A percentile compares a stretch with the other conserved stretches of the same genome.
These are phyloP conservation scores for Argya squamiceps DNA, from an alignment of 2,797 vertebrate genomes.

Conservation along the genomic window DNA sequence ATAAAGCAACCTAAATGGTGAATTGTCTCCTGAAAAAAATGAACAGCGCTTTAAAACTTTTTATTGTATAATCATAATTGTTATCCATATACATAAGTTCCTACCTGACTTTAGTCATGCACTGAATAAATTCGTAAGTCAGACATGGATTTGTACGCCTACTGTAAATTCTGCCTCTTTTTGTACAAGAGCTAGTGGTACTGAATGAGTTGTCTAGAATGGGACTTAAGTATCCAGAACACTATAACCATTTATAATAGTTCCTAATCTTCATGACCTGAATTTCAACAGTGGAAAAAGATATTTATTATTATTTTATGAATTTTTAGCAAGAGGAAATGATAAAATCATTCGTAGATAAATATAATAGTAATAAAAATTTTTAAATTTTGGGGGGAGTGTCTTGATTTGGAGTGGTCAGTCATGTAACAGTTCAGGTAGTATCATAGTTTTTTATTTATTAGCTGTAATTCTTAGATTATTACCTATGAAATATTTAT, in stretches of 20 bases:
- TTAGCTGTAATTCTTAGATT: background rate
- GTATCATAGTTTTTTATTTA: background rate
- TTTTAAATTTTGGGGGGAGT: background rate
- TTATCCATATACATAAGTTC: background rate
- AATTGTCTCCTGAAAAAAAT: background rate
- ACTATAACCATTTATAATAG: background rate
- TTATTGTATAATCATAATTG: background rate
- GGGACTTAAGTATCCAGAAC: background rate
- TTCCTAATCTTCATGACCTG: background rate
- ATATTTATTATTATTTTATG: background rate
- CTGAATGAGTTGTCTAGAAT: background rate
- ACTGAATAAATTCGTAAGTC: background rate
- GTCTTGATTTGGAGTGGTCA: background rate
- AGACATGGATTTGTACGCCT: background rate
- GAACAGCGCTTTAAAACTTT: background rate
- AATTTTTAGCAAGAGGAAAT: background rate
- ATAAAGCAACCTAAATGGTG: background rate
- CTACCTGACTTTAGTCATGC: background rate
- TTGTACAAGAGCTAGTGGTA: background rate
- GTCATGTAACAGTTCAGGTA: background rate
- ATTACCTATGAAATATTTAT: background rate
- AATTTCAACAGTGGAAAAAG: background rate
- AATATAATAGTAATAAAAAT: background rate
- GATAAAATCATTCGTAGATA: background rate
- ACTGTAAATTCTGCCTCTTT: background rate